phyloP scores from a whole-genome alignment of 2,797 vertebrate genomes.

The Sphenopsis melanotis region DNA sequence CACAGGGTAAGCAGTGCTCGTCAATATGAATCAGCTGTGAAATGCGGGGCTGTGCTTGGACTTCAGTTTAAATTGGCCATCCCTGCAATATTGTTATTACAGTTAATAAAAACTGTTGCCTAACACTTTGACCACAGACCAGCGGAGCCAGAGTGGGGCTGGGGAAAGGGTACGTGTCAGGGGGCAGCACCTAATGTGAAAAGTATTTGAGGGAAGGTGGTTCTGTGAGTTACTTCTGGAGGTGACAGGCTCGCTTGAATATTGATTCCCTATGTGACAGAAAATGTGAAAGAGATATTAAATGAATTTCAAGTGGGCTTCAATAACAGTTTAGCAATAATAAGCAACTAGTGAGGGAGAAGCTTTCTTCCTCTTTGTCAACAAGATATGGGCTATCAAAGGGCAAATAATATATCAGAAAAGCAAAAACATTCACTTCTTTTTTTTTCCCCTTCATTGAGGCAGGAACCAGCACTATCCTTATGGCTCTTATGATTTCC shows the following conservation, averaged over 20 bases:
- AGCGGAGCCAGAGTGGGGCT: neutral
- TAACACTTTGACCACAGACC: constrained; percentile 36
- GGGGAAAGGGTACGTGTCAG: neutral
- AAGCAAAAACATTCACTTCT: neutral
- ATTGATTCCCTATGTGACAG: neutral
- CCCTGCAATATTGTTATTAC: constrained; percentile 31
- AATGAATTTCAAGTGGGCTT: neutral
- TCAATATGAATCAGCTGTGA: constrained; percentile 55
- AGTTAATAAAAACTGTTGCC: constrained; percentile 45
- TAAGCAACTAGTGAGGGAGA: neutral
- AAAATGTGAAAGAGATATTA: neutral
- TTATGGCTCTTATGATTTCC: neutral
- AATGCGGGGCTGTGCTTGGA: neutral
- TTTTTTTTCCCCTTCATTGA: neutral
- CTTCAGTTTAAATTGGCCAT: constrained; percentile 36
- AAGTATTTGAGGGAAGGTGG: neutral
- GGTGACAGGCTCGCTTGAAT: neutral
- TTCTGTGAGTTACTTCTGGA: neutral
- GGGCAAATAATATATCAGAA: neutral
- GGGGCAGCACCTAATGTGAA: neutral
- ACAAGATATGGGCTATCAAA: neutral
- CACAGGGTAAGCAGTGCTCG: constrained; percentile 24
- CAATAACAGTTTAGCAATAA: neutral
- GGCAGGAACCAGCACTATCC: neutral
- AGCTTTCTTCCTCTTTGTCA: neutral